A percentile compares a stretch with the other conserved stretches of the same genome.
Conservation (phyloP, 2,888 invertebrate genomes). For the Limnephilus rhombicus region DNA sequence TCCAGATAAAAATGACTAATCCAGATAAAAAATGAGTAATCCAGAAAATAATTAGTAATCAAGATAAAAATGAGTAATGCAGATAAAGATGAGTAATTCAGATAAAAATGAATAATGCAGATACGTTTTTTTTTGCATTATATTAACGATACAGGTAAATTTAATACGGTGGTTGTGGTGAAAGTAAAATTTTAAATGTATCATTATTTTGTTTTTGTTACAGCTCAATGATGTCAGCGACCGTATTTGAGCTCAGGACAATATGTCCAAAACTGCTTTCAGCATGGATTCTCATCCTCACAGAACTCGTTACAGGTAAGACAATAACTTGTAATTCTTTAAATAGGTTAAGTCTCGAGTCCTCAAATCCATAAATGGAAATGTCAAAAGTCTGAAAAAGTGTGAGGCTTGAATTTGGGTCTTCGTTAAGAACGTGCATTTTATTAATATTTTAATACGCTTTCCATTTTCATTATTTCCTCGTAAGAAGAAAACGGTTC, state of each 20-base stretch:
- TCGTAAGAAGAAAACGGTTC: background rate
- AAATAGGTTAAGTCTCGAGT: background rate
- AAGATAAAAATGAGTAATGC: too few species aligned
- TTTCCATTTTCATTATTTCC: background rate
- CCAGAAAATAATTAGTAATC: too few species aligned
- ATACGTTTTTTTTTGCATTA: too few species aligned
- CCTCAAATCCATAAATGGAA: background rate
- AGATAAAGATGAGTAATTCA: too few species aligned
- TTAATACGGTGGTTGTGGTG: too few species aligned
- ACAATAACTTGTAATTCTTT: background rate
- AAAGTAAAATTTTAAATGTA: too few species aligned
- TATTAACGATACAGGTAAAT: too few species aligned
- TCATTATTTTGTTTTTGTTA: slow-evolving; percentile 50
- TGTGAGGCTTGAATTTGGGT: too few species aligned
- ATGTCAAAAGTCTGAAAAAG: background rate
- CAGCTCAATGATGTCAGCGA: slow-evolving; percentile 55
- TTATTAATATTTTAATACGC: background rate
- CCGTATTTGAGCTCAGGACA: slow-evolving; percentile 57
- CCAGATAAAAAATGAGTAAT: too few species aligned
- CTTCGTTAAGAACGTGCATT: background rate
- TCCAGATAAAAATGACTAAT: too few species aligned
- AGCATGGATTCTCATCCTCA: slow-evolving; percentile 61
- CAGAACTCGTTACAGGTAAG: slow-evolving; percentile 63
- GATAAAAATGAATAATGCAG: too few species aligned
- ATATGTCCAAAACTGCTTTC: slow-evolving; percentile 63